Percentiles rank a stretch among this genome's conserved stretches.
These are phyloP conservation scores for Chitala chitala DNA, from an alignment of 2,113 vertebrate species.

Conservation along the genomic window DNA sequence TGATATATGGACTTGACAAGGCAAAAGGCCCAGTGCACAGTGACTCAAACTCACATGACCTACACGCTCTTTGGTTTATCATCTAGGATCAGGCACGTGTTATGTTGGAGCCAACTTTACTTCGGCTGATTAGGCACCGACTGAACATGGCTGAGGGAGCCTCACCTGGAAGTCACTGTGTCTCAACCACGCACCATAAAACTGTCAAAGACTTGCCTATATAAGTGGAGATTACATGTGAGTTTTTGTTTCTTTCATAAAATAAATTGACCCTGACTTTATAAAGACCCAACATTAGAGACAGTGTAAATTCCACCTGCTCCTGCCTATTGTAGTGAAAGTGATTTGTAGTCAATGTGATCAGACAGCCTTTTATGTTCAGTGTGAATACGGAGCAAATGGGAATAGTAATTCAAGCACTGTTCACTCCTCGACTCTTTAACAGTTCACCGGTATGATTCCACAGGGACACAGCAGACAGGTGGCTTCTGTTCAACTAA, in stretches of 20 bases:
- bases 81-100: not conserved
- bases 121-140: conserved; percentile 20
- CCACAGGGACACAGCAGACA: conserved; percentile 18
- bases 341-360: not conserved
- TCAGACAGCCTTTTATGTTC: not conserved
- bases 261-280: not conserved
- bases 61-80: conserved; percentile 16
- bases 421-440: conserved; percentile 6
- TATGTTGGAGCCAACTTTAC: conserved; percentile 2
- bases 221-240: not conserved
- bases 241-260: not conserved
- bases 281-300: not conserved
- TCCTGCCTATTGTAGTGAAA: not conserved
- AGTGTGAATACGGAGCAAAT: not conserved
- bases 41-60: conserved; percentile 33
- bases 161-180: conserved; percentile 15
- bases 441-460: not conserved
- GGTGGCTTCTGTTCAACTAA: too few species aligned
- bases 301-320: not conserved
- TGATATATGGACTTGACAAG: conserved; percentile 20
- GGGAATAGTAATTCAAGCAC: conserved; percentile 11
- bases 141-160: conserved; percentile 20
- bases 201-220: not conserved
- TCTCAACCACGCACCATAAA: not conserved
- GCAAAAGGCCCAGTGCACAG: conserved; percentile 11